Conservation (phyloP, 2,888 invertebrate genomes). For the Serrognathus titanus region DNA sequence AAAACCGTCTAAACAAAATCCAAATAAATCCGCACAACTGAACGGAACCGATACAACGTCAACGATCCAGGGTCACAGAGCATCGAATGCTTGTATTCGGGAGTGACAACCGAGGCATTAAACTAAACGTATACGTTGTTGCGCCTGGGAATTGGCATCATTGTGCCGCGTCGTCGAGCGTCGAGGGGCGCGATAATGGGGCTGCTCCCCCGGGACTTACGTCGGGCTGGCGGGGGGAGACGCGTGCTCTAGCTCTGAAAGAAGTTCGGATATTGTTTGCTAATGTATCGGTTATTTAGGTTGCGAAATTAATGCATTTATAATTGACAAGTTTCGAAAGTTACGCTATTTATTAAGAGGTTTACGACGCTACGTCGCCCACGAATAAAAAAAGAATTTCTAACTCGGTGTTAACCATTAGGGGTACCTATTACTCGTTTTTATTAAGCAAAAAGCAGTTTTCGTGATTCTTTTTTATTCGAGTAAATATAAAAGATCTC, state of each 20-base stretch:
- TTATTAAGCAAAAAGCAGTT: too few relatives aligned
- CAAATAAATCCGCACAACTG: conserved; percentile 8
- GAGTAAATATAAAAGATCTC: too few relatives aligned
- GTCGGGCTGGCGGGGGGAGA: conserved; percentile 42
- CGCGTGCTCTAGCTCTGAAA: conserved; percentile 38
- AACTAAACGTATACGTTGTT: conserved; percentile 48
- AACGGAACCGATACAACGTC: conserved; percentile 29
- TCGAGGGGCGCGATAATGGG: conserved; percentile 48
- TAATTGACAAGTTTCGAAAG: conserved; percentile 10
- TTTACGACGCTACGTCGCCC: too few relatives aligned
- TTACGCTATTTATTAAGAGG: not conserved
- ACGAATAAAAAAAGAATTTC: too few relatives aligned
- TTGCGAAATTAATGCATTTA: conserved; percentile 11
- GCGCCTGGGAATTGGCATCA: conserved; percentile 47
- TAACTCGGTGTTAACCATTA: too few relatives aligned
- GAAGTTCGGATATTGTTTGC: conserved; percentile 9
- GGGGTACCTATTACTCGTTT: too few relatives aligned
- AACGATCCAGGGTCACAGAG: conserved; percentile 23
- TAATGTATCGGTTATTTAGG: conserved; percentile 11
- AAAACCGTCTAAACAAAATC: conserved; percentile 8
- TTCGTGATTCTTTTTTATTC: too few relatives aligned
- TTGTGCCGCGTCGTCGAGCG: conserved; percentile 42
- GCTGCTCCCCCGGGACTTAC: conserved; percentile 44
- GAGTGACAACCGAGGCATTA: conserved; percentile 47
- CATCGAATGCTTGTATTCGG: conserved; percentile 31